Conservation (phyloP, 2,888 invertebrate species). For the Drosophila falleni region DNA sequence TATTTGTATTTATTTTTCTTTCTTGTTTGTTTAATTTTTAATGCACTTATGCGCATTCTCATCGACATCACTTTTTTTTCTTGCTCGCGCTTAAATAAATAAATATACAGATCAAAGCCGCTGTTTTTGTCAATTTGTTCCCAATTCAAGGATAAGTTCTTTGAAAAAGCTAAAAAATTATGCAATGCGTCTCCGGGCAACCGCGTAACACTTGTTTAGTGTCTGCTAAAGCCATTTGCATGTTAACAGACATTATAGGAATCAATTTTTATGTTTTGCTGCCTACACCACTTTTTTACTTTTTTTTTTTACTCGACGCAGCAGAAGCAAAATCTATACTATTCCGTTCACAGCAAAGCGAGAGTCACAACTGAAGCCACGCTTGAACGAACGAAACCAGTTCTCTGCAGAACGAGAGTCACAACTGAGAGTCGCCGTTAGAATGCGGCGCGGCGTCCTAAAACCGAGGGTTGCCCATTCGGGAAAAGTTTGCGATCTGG, state of each 20-base stretch:
- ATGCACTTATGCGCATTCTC: slow-evolving; percentile 43
- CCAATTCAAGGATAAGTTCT: slow-evolving; percentile 34
- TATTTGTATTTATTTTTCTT: slow-evolving; percentile 43
- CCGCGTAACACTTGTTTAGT: slow-evolving; percentile 38
- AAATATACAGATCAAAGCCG: slow-evolving; percentile 6
- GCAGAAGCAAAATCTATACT: slow-evolving; percentile 56
- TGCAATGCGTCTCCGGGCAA: slow-evolving; percentile 49
- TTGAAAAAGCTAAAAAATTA: slow-evolving; percentile 43
- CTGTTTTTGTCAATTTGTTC: slow-evolving; percentile 1
- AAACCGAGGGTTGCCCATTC: too few relatives aligned
- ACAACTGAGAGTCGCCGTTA: too few relatives aligned
- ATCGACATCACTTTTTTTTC: background rate
- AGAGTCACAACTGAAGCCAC: slow-evolving; percentile 43
- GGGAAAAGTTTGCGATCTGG: too few relatives aligned
- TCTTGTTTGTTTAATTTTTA: slow-evolving; percentile 46
- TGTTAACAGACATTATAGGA: slow-evolving; percentile 18
- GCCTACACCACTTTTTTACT: slow-evolving; percentile 34
- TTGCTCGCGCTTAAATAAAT: slow-evolving; percentile 25
- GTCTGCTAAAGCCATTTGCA: slow-evolving; percentile 9
- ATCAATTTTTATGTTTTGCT: slow-evolving; percentile 42
- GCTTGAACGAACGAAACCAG: too few relatives aligned
- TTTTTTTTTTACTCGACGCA: slow-evolving; percentile 39
- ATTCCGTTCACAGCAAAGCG: slow-evolving; percentile 32
- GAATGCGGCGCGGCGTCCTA: too few relatives aligned
- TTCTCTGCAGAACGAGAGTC: too few relatives aligned